Evolutionary conservation across 2,888 invertebrate genomes (phyloP), one percentile per base, ranked within the genome.

Genomic region (Drosophila eohydei): DNA sequence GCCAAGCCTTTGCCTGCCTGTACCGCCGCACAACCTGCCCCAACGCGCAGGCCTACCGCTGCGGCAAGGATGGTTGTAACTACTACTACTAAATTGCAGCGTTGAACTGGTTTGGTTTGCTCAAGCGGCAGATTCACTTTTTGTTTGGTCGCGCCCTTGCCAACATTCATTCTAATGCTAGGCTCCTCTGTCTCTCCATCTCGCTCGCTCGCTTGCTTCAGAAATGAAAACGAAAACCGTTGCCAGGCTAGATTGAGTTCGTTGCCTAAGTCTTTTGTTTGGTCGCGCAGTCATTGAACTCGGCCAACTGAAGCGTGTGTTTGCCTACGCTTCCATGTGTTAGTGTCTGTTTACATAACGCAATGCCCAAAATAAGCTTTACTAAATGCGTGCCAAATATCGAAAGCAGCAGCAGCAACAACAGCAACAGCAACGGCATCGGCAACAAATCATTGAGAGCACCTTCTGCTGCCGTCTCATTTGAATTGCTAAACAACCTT

Each of bases 201-300:
- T 52, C 51, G 56, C 54, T 61, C 63, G 52, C 62, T 65, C 66
- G 69, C 57, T 61, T 46, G 52, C 69, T 32, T n/a, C 66, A 60
- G 74, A 85, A 90, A 90, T 86, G 90, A 90, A 90, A 90, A 90
- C 83, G 90, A 90, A 90, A 90, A 85, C 90, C 88, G 79, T 82
- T 83, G 75, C 70, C 83, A 83, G 82, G 81, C 80, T 72, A 70
- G 68, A 63, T 55, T 51, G 66, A 87, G 87, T 87, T 87, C 78
- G 87, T 84, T 86, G 87, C 88, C 81, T 87, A 88, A 87, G 87
- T 87, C 88, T 86, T 87, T 88, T 78, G 87, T 88, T 85, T 78
- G 68, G 48, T 40, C 38, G 61, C 41, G 61, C 78, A 84, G 82
- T 83, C 83, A 83, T 71, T 76, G 86, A 83, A 83, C 83, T 72